Evolutionary conservation across 1,140 invertebrate species (phyloP), one percentile per base, ranked within the genome.

Genomic region (Lanistes nyassanus): DNA sequence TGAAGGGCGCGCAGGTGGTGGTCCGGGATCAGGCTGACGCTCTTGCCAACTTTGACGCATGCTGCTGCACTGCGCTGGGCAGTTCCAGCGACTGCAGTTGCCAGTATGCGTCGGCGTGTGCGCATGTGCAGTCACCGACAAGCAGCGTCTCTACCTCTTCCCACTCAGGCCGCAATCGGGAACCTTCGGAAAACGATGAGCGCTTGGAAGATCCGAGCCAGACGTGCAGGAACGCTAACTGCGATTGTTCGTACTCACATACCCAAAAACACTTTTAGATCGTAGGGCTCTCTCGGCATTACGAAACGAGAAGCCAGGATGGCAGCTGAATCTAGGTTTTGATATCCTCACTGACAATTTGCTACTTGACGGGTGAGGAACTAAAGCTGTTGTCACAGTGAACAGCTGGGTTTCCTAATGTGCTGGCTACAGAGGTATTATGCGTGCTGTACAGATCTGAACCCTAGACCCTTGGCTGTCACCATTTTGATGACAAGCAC

Each of bases 171-270:
- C 7, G 9, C 4, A 21, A 0, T 23, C 34, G 65, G 65, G 65
- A 67, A 13, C 36, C 65, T 16, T 39, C 37, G 19, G 65, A 67
- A 29, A 39, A 67, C 37, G 65, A 67, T 37, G 65, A 67, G 21
- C 34, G 65, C 19, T 21, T 67, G 65, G 65, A 42, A 13, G 42
- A 67, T 21, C 65, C 65, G 4, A 16, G 26, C 4, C 65, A 67
- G 21, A 37, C 42, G 65, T 67, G 65, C 26, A 67, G 23, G 19
- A 67, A 39, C 23, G 37, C 21, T 19, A 39, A 67, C 39, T 67
- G 65, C 39, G 19, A n/a, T n/a, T 67, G 65, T 26, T 67, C 65
- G 13, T 39, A 39, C 16, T 11, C 26, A 11, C 9, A 29, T 29
- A 19, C 58, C 19, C 16, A 23, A 53, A 53, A 13, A 53, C 13